phyloP scores from a whole-genome alignment of 2,113 vertebrate species.

The Amblyopsis rosae region DNA sequence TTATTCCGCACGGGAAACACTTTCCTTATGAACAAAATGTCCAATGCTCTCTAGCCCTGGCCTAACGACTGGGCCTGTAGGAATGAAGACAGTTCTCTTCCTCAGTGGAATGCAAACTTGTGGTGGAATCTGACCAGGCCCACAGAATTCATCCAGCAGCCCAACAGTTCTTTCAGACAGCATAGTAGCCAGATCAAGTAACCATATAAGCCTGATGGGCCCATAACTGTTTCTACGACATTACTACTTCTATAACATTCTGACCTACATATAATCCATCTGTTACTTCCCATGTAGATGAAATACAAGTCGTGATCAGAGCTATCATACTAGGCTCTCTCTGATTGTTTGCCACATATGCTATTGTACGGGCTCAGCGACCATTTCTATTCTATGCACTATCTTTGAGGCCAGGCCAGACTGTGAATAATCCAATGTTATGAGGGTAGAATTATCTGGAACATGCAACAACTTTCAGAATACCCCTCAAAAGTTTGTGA shows the following conservation, averaged over 20 bases:
- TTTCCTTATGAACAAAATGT: constrained; percentile 21
- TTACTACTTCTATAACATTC: constrained; percentile 6
- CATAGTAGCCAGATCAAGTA: constrained; percentile 24
- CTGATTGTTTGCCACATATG: constrained; percentile 21
- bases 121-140: constrained; percentile 44
- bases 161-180: constrained; percentile 30
- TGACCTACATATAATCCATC: constrained; percentile 40
- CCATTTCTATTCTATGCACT: constrained; percentile 9
- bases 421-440: constrained; percentile 1
- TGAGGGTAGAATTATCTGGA: background rate
- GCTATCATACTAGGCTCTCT: constrained; percentile 39
- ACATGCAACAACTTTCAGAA: background rate
- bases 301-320: constrained; percentile 5
- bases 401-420: constrained; percentile 31
- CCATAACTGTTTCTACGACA: constrained; percentile 37
- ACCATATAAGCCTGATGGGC: constrained; percentile 23
- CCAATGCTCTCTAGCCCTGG: constrained; percentile 6
- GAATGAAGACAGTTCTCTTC: constrained; percentile 34
- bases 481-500: background rate
- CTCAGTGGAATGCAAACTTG: constrained; percentile 55
- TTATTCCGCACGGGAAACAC: background rate
- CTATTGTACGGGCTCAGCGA: constrained; percentile 11
- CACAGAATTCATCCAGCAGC: constrained; percentile 32
- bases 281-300: constrained; percentile 45
- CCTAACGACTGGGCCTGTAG: constrained; percentile 14